Evolutionary conservation across 2,797 vertebrate species (phyloP).

Genomic region (Bradypodion pumilum): DNA sequence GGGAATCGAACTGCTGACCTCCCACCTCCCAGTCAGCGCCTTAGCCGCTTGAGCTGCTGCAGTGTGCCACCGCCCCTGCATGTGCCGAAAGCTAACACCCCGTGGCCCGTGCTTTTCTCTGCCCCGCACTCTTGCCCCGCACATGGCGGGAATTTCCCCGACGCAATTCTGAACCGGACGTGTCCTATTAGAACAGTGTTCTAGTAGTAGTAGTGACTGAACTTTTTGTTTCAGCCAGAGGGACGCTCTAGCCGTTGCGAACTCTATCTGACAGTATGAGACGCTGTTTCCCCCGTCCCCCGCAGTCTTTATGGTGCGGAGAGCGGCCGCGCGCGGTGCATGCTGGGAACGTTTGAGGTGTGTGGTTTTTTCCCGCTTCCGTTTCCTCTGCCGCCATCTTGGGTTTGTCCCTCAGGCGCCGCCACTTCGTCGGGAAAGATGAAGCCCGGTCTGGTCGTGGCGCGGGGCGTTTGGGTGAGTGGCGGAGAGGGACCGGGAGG

Average conservation of each 20-base stretch:
- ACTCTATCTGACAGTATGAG: too few species aligned
- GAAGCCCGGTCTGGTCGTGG: slow-evolving; percentile 16
- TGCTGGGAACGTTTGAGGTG: slow-evolving; percentile 43
- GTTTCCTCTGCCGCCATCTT: slow-evolving; percentile 12
- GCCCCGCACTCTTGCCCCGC: background rate
- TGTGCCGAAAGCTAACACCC: too few species aligned
- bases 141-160: background rate
- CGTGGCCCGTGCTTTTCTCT: too few species aligned
- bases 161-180: background rate
- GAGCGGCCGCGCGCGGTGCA: background rate
- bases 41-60: too few species aligned
- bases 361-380: background rate
- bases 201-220: too few species aligned
- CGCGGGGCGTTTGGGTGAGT: slow-evolving; percentile 46
- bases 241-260: background rate
- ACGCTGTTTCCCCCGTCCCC: too few species aligned
- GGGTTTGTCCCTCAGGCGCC: background rate
- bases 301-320: accelerated
- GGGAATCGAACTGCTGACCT: too few species aligned
- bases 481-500: accelerated
- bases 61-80: too few species aligned
- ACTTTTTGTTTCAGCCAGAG: background rate
- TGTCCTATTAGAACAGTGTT: too few species aligned
- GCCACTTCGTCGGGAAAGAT: slow-evolving; percentile 24
- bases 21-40: too few species aligned